Percentiles rank a stretch among this genome's conserved stretches.
These are phyloP conservation scores for Eugnorisma glareosa DNA, from an alignment of 2,888 invertebrate genomes.

Conservation along the genomic window DNA sequence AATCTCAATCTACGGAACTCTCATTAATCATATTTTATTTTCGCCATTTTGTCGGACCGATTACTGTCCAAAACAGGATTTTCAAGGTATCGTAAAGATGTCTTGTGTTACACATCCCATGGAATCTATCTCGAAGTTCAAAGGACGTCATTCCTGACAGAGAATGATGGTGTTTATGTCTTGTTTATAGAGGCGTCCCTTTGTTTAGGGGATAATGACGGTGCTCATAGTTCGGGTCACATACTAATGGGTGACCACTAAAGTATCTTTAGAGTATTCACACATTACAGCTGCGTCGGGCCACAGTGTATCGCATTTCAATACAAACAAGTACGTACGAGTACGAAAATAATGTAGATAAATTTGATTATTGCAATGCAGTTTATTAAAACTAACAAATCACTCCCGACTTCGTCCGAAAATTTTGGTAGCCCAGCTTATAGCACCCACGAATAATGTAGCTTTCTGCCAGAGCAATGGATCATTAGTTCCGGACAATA, in stretches of 20 bases:
- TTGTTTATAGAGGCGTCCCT: background rate
- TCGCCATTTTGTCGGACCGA: background rate
- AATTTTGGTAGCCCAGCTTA: too few relatives aligned
- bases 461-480: too few relatives aligned
- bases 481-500: too few relatives aligned
- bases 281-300: background rate
- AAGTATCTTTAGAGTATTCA: background rate
- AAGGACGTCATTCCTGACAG: background rate
- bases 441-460: too few relatives aligned
- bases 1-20: background rate
- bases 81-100: background rate
- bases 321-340: background rate
- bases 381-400: too few relatives aligned
- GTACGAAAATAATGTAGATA: background rate
- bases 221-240: background rate
- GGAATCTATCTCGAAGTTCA: conserved; percentile 9
- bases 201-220: background rate
- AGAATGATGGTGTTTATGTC: too few relatives aligned
- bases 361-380: background rate
- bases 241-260: background rate
- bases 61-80: background rate
- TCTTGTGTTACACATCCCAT: background rate
- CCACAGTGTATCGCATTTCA: too few relatives aligned
- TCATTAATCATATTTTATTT: background rate
- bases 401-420: too few relatives aligned